phyloP scores from a whole-genome alignment of 1,140 invertebrate species.

The Vanessa tameamea region DNA sequence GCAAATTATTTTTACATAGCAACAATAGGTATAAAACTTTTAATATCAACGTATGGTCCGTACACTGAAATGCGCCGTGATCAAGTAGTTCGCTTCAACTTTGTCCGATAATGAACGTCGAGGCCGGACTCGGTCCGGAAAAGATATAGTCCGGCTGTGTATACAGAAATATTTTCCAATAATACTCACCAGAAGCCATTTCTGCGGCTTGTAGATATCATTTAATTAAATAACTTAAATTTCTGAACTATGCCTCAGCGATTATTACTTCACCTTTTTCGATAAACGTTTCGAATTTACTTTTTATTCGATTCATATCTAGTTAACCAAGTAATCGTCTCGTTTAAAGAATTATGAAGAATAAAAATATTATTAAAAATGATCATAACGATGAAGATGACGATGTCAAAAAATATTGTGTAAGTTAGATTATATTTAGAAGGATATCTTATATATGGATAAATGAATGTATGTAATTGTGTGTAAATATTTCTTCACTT shows the following conservation, averaged over 20 bases:
- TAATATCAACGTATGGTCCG: slow-evolving; percentile 29
- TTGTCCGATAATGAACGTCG: slow-evolving; percentile 36
- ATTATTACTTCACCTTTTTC: too few relatives aligned
- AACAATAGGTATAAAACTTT: slow-evolving; percentile 30
- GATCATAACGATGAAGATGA: too few relatives aligned
- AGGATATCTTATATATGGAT: too few relatives aligned
- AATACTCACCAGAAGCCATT: background rate
- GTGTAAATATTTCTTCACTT: too few relatives aligned
- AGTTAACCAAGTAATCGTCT: too few relatives aligned
- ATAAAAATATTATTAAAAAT: too few relatives aligned
- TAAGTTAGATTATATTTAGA: too few relatives aligned
- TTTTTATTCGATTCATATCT: too few relatives aligned
- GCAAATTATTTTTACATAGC: slow-evolving; percentile 13
- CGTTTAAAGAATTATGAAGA: too few relatives aligned
- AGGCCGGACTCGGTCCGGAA: slow-evolving; percentile 22
- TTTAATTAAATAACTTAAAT: slow-evolving; percentile 8
- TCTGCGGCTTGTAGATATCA: background rate
- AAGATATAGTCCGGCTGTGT: slow-evolving; percentile 24
- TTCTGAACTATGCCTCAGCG: background rate
- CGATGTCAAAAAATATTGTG: too few relatives aligned
- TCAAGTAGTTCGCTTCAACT: slow-evolving; percentile 31
- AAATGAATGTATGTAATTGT: too few relatives aligned
- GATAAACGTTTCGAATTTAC: too few relatives aligned
- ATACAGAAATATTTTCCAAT: slow-evolving; percentile 31
- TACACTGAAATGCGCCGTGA: slow-evolving; percentile 25